phyloP scores from a whole-genome alignment of 1,140 invertebrate species.

The Augochlora pura region DNA sequence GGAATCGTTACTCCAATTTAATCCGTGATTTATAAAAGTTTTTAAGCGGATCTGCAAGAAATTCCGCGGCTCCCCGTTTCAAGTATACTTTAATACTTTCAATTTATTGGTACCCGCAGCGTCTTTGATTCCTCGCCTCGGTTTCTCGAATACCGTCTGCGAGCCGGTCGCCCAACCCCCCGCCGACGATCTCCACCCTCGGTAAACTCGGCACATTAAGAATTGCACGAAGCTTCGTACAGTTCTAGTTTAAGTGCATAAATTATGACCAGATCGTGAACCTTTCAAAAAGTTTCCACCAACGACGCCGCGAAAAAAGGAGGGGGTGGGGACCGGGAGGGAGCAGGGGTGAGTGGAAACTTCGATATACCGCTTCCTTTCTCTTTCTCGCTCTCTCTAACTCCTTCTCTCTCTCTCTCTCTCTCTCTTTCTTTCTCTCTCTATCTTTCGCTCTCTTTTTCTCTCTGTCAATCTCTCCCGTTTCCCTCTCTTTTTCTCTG shows the following conservation, averaged over 20 bases:
- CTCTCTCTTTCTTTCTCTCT: background rate
- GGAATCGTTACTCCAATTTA: background rate
- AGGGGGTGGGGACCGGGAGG: background rate
- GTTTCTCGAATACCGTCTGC: constrained; percentile 29
- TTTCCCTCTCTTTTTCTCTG: background rate
- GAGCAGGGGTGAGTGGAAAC: constrained; percentile 35
- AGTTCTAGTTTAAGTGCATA: constrained; percentile 67
- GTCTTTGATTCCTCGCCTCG: constrained; percentile 14
- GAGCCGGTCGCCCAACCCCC: background rate
- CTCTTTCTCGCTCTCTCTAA: too few species aligned
- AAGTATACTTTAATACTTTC: constrained; percentile 19
- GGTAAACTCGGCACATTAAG: constrained; percentile 42
- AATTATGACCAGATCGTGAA: constrained; percentile 73
- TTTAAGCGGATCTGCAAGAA: background rate
- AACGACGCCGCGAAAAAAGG: constrained; percentile 20
- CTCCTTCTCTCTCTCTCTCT: background rate
- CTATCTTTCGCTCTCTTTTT: background rate
- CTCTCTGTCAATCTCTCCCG: too few species aligned
- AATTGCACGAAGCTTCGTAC: constrained; percentile 22
- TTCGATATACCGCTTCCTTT: constrained; percentile 42
- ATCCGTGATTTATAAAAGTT: constrained; percentile 10
- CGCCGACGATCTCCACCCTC: background rate
- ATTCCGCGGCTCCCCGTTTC: background rate
- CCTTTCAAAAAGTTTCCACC: constrained; percentile 60
- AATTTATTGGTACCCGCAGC: constrained; percentile 8